Percentiles rank a stretch among this genome's conserved stretches.
Evolutionary conservation across 2,113 vertebrate species (phyloP).

Genomic region (Embiotoca jacksoni): DNA sequence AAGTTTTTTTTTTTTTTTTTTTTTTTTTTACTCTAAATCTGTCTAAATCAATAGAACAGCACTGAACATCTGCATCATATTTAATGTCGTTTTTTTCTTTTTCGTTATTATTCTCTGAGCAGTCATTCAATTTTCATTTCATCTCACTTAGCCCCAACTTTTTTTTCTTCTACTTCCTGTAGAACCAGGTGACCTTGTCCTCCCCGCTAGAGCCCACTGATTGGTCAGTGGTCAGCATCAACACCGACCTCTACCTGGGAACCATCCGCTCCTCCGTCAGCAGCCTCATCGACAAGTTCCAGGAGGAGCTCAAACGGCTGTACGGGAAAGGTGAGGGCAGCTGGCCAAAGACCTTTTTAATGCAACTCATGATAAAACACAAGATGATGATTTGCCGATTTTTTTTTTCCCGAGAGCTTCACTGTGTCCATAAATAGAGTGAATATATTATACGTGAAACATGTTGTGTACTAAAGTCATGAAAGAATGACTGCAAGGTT

Average conservation of each 20-base stretch:
- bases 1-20: no score
- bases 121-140: conserved; percentile 3
- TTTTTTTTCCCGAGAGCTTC: no score
- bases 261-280: conserved; percentile 81
- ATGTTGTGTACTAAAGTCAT: no score
- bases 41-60: background rate
- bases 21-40: no score
- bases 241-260: conserved; percentile 82
- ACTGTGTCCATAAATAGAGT: no score
- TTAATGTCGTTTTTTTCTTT: background rate
- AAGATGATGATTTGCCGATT: no score
- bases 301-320: conserved; percentile 81
- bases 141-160: background rate
- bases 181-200: conserved; percentile 68
- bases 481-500: no score
- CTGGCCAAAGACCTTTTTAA: background rate
- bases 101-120: background rate
- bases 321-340: conserved; percentile 79
- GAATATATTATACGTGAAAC: no score
- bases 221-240: conserved; percentile 81
- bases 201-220: conserved; percentile 74
- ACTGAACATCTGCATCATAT: background rate
- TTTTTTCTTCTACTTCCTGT: background rate
- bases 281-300: conserved; percentile 76
- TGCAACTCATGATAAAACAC: no score